These are phyloP conservation scores for Ateles fusciceps DNA, from an alignment of 2,797 vertebrate genomes.

Conservation along the genomic window DNA sequence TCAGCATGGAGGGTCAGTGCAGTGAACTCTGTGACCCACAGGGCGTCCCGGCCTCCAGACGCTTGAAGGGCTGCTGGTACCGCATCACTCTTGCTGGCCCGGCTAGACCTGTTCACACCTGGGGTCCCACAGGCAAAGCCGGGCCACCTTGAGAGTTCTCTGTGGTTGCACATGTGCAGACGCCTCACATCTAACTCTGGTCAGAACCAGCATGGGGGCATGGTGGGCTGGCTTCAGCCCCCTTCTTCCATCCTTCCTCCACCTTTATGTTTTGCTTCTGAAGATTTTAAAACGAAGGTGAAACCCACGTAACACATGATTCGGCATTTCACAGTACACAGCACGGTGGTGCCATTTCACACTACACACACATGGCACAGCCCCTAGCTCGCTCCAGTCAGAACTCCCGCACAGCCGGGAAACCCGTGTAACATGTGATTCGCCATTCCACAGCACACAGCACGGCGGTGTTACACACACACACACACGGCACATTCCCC, in stretches of 20 bases:
- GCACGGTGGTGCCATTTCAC: no score
- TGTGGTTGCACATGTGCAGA: not conserved
- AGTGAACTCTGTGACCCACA: not conserved
- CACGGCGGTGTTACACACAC: not conserved
- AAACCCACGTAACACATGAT: not conserved
- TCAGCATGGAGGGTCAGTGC: not conserved
- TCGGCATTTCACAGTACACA: not conserved
- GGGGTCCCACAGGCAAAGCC: conserved; percentile 39
- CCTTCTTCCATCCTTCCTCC: not conserved
- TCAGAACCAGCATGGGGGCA: not conserved
- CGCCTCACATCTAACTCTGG: not conserved
- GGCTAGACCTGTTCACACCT: accelerated
- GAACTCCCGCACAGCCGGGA: not conserved
- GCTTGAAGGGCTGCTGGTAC: no score
- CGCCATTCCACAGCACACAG: not conserved
- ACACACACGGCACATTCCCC: not conserved
- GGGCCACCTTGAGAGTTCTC: not conserved
- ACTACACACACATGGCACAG: no score
- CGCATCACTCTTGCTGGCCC: not conserved
- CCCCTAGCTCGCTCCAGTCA: no score
- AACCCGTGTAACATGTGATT: not conserved
- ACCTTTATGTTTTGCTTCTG: not conserved
- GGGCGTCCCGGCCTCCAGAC: not conserved
- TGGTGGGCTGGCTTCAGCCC: not conserved
- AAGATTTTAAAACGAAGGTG: not conserved